A percentile compares a stretch with the other conserved stretches of the same genome.
Conservation (phyloP, 2,113 vertebrate genomes). For the Neofelis nebulosa region DNA sequence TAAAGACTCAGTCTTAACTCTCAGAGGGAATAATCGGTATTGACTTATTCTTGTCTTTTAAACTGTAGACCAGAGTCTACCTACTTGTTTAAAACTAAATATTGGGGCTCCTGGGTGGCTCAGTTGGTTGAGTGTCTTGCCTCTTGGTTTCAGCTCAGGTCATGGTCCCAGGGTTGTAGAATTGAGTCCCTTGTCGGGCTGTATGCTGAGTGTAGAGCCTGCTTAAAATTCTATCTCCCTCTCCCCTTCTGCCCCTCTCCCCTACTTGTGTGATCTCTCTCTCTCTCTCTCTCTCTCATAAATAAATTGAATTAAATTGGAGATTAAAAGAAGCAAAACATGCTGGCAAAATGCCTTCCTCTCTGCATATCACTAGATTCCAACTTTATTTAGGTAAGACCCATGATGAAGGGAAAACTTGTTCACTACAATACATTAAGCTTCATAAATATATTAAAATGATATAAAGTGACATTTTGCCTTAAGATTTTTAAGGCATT, state of each 20-base stretch:
- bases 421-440: slow-evolving; percentile 25
- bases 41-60: slow-evolving; percentile 53
- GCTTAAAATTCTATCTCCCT: too few relatives aligned
- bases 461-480: neutral
- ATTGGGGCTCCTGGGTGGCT: neutral
- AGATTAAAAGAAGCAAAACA: slow-evolving; percentile 45
- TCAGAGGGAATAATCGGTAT: neutral
- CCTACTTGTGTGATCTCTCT: too few relatives aligned
- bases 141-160: too few relatives aligned
- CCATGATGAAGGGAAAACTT: slow-evolving; percentile 29
- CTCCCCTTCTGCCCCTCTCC: too few relatives aligned
- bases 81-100: slow-evolving; percentile 22
- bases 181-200: too few relatives aligned
- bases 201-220: too few relatives aligned
- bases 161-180: too few relatives aligned
- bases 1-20: neutral
- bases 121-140: too few relatives aligned
- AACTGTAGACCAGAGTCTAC: neutral
- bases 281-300: too few relatives aligned
- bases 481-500: neutral
- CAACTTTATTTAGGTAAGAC: slow-evolving; percentile 20
- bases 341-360: neutral
- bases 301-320: neutral
- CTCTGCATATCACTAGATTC: slow-evolving; percentile 28
- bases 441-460: neutral